Conservation (phyloP, 2,113 vertebrate genomes). For the Damaliscus lunatus region DNA sequence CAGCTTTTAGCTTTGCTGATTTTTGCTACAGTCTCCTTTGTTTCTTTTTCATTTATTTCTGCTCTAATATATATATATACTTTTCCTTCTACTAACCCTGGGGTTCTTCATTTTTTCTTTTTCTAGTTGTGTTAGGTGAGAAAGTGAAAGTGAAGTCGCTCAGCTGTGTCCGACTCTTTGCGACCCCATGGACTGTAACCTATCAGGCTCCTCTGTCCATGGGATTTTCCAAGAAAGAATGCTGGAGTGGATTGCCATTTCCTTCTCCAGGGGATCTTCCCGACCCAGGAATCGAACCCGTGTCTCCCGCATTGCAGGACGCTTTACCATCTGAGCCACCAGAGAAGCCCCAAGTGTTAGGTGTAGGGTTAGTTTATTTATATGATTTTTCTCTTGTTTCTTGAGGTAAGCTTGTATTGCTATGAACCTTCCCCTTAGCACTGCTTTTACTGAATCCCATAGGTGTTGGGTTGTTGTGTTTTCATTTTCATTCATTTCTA, state of each 20-base stretch:
- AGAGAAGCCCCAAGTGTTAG: not conserved
- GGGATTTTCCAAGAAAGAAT: no score
- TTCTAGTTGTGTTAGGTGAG: not conserved
- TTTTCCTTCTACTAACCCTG: not conserved
- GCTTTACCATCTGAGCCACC: no score
- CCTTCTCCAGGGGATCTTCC: no score
- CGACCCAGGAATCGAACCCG: no score
- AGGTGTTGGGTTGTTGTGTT: not conserved
- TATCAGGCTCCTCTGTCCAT: no score
- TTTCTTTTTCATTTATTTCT: not conserved
- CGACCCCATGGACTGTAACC: no score
- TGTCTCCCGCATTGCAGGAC: no score
- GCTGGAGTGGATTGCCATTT: no score
- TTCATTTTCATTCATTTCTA: not conserved
- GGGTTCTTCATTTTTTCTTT: not conserved
- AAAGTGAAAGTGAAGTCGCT: no score
- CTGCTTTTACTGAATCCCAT: not conserved
- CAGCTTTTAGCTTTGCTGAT: not conserved
- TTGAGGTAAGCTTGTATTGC: not conserved
- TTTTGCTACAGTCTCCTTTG: not conserved
- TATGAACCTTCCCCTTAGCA: not conserved
- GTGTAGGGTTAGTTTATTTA: not conserved
- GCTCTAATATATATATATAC: not conserved
- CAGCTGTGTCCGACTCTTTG: no score
- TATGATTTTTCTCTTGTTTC: not conserved